Evolutionary conservation across 2,888 invertebrate species (phyloP), one percentile per base, ranked within the genome.

Genomic region (Harpalus rubripes): DNA sequence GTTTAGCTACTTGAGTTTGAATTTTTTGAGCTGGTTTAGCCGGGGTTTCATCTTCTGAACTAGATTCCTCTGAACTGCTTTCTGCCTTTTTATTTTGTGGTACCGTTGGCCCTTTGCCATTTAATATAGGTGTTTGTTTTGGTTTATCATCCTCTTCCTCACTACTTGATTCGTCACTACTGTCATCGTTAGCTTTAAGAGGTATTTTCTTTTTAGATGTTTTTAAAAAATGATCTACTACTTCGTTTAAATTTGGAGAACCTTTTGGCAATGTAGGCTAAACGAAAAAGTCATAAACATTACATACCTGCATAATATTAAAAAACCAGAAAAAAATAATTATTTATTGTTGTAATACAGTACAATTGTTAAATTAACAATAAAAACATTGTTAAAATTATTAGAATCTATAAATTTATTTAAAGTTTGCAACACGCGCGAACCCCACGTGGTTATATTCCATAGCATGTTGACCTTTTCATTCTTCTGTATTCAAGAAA

Each of bases 201-300:
- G 88, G 88, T 44, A 94, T 89, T 74, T 93, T 93, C 85, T 91
- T 92, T 16, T 89, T 87, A 59, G 91, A 89, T 86, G 90, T 92
- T 88, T 93, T 93, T 89, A 93, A 92, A 88, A 92, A 95, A 88
- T 93, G 92, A 7, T 91, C 89, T 18, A 94, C 87, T 12, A 96
- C 92, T 10, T 96, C 95, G 10, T 90, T 87, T n/a, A 96, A 90
- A 10, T 93, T 92, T 0, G 95, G 95, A 0, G 94, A 92, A 81
- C 94, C 95, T 90, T 95, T 95, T 0, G 92, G 92, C 78, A 95
- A 90, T 8, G 91, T 90, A 87, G 92, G 93, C 96, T 96, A 90
- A 87, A 93, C 86, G 16, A 39, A 39, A 80, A 61, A 61, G n/a
- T 32, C 32, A 80, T 41, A 10, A 76, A 76, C 56, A 78, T 12